Evolutionary conservation across 2,113 vertebrate species (phyloP), one percentile per base, ranked within the genome.

Genomic region (Heloderma charlesbogerti): DNA sequence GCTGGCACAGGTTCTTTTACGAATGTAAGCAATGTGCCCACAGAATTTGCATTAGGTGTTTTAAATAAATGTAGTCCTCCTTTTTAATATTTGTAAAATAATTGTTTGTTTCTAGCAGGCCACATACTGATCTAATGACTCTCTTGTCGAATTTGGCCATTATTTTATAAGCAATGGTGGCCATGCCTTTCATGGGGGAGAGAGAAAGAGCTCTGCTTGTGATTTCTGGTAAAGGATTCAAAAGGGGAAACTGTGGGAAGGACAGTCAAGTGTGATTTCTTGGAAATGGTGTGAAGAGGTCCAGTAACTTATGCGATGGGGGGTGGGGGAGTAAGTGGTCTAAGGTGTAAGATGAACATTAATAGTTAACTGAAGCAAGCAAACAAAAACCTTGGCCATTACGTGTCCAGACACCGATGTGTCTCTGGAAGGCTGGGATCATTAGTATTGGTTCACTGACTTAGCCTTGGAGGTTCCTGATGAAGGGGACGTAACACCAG

Each of bases 381-480:
- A 72, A 69, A 69, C 84, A 94, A 89, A 94, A 91, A 93, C 93
- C 96, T 89, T 94, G 92, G 90, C 94, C 66, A 60, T 96, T 93
- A 78, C 31, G 0, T 27, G 85, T 91, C 71, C 85, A 92, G 94
- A 57, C 94, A 93, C 90, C 93, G 84, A 92, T 92, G 93, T 96
- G 88, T 94, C 94, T 93, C 88, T 95, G 94, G 92, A 96, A 94
- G 94, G 87, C 77, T 95, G 94, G 92, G 94, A 93, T 97, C 93
- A 95, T 97, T 97, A 97, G 93, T 95, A 90, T 92, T 95, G 95
- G 95, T 97, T 97, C 95, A 95, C 94, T 93, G 92, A 34, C 94
- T 93, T 92, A 91, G 94, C 94, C 89, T 87, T 90, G 92, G 91
- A 96, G 92, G 94, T 94, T 92, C 88, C 86, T 94, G 94, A 93